Conservation (phyloP, 2,888 invertebrate genomes). For the Andrena hattorfiana region DNA sequence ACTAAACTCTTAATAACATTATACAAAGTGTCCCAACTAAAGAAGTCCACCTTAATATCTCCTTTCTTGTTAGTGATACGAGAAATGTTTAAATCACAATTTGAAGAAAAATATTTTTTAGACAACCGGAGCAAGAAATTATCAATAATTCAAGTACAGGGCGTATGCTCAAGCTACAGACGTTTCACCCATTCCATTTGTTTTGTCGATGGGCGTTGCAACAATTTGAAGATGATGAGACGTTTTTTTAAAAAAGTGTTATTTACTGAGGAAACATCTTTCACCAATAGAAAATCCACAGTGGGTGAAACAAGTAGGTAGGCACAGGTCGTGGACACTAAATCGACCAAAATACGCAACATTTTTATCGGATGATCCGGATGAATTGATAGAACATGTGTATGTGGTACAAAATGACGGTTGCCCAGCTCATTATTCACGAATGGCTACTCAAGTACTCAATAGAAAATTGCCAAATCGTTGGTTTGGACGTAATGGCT, state of each 20-base stretch:
- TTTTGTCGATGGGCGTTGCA: not conserved
- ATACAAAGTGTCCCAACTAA: no score
- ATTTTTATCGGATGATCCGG: not conserved
- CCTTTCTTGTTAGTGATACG: no score
- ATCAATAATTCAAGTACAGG: not conserved
- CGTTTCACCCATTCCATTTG: not conserved
- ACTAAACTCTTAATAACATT: no score
- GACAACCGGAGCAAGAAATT: not conserved
- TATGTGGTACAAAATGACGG: not conserved
- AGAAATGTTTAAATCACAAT: no score
- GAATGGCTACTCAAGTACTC: not conserved
- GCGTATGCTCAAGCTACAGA: not conserved
- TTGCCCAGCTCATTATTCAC: not conserved
- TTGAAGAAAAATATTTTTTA: no score
- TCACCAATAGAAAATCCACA: not conserved
- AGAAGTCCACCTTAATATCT: no score
- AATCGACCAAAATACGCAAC: not conserved
- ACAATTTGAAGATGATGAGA: not conserved
- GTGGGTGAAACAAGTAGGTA: not conserved
- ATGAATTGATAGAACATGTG: not conserved
- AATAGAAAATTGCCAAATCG: not conserved
- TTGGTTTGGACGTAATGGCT: not conserved
- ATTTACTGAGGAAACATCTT: not conserved
- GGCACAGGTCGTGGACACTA: not conserved
- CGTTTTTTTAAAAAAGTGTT: not conserved